Conservation (phyloP, 2,888 invertebrate genomes). For the Calameuta pallipes region DNA sequence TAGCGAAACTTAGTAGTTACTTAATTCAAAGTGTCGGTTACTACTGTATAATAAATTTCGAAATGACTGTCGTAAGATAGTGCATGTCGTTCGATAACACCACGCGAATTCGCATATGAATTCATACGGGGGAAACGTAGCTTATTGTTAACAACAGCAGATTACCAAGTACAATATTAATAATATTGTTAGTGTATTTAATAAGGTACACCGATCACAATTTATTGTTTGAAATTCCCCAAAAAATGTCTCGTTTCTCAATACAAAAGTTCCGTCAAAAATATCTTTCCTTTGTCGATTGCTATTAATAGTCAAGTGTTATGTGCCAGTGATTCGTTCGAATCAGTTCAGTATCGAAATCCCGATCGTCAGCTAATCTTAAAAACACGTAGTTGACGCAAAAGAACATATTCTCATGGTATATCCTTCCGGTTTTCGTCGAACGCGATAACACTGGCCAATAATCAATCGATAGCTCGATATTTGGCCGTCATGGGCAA, state of each 20-base stretch:
- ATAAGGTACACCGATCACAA: conserved; percentile 55
- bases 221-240: conserved; percentile 42
- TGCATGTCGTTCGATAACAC: not conserved
- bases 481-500: not conserved
- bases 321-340: conserved; percentile 28
- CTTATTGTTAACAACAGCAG: conserved; percentile 60
- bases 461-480: not conserved
- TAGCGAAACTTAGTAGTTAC: not conserved
- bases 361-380: not conserved
- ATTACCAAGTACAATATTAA: conserved; percentile 50
- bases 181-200: conserved; percentile 38
- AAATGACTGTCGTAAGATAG: too few relatives aligned
- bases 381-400: not conserved
- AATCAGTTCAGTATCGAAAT: conserved; percentile 29
- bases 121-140: conserved; percentile 31
- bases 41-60: not conserved
- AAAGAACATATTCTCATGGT: not conserved
- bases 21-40: not conserved
- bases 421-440: not conserved
- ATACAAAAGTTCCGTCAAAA: conserved; percentile 57
- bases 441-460: not conserved
- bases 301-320: conserved; percentile 39
- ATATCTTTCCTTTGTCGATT: conserved; percentile 50
- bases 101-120: conserved; percentile 29
- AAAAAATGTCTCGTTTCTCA: conserved; percentile 40